Percentiles rank a stretch among this genome's conserved stretches.
Evolutionary conservation across 2,113 vertebrate species (phyloP).

Genomic region (Pollimyrus isidori): DNA sequence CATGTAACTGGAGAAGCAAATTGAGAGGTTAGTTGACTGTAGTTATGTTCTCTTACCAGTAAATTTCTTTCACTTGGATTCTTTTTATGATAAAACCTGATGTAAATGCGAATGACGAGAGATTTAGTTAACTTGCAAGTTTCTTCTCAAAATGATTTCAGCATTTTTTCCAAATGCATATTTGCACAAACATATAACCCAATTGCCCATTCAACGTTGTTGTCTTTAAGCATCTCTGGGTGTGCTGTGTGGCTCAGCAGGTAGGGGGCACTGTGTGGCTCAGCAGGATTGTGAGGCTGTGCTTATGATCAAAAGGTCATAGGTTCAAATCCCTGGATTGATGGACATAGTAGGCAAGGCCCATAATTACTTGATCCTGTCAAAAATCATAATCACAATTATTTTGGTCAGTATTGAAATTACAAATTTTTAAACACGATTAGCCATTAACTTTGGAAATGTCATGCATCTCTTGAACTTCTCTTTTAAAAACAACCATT

Average conservation of each 20-base stretch:
- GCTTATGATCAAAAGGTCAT: too few relatives aligned
- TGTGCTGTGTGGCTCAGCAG: neutral
- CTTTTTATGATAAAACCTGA: neutral
- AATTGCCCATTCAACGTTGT: neutral
- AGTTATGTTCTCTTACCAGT: neutral
- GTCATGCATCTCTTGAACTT: neutral
- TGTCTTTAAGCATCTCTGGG: neutral
- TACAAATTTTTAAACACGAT: neutral
- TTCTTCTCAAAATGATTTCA: too few relatives aligned
- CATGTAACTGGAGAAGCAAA: neutral
- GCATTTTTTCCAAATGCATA: neutral
- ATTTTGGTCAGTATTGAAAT: neutral
- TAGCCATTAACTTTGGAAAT: neutral
- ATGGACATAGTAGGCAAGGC: too few relatives aligned
- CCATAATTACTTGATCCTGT: too few relatives aligned
- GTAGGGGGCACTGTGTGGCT: neutral
- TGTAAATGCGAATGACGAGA: neutral
- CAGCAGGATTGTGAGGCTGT: too few relatives aligned
- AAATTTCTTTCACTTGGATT: neutral
- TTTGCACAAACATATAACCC: neutral
- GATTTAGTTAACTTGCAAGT: neutral
- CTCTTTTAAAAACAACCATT: neutral
- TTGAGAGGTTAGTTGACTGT: neutral
- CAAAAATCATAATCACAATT: neutral
- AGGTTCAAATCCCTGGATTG: too few relatives aligned